Base-by-base conservation (phyloP, 2,113 vertebrate genomes). In the Bucco capensis region DNA sequence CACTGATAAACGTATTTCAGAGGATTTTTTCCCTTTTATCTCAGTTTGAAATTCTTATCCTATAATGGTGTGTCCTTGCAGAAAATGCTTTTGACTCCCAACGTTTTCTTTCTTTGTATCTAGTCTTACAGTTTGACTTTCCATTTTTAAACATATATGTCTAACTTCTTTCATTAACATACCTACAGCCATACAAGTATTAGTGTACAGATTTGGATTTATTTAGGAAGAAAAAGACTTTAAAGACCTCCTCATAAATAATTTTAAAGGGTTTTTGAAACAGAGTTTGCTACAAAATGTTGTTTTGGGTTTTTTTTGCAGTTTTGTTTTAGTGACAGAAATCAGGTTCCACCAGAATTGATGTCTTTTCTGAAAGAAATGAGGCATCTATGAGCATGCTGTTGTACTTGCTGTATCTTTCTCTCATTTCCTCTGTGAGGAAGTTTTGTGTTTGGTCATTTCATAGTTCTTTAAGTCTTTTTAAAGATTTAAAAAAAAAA, bases 1-100 rank as follows among this genome's bases (percentile, higher is more conserved):
- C 94, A 89, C 96, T 96, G 97, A 97, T 97, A 97, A 97, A 97
- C 18, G 89, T 87, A 96, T 97, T 97, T 97, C 91, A 95, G 94
- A 96, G 95, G 97, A 97, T 97, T 98, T 97, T 95, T 12, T n/a
- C 15, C 65, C 78, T 79, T 96, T 93, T 93, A 93, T 97, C 96
- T 96, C 95, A 93, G 94, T 76, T 90, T 88, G 82, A 97, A 96
- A 95, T 96, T 96, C 90, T 96, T 96, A 97, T 90, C 92, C 96
- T 94, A 35, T 95, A 97, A 96, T 93, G 54, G 84, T 82, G 60
- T 97, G 90, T 79, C 94, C 85, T 97, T 97, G 90, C 44, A 95
- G 70, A 86, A 94, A 91, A 89, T 70, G 37, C 30, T 87, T 94
- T 57, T 87, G 72, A 92, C 33, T 96, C 57, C 33, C 35, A 93